Percentiles rank a stretch among this genome's conserved stretches.
Conservation (phyloP, 2,888 invertebrate species). For the Leptopilina drosophilae region DNA sequence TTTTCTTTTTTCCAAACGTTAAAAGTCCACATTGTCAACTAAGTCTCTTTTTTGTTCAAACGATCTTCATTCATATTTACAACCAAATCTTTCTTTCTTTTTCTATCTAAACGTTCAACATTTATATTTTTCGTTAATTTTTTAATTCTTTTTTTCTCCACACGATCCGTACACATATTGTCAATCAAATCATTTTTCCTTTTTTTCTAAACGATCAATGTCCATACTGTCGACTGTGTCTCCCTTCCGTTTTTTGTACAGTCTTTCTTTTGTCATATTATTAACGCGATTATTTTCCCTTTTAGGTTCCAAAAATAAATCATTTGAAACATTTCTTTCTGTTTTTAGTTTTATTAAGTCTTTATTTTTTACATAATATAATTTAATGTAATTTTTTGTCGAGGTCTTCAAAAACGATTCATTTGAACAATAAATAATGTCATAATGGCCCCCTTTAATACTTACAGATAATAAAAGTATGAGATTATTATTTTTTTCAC, state of each 20-base stretch:
- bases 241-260: neutral
- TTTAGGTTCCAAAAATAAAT: neutral
- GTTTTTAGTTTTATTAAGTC: neutral
- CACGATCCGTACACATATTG: too few species aligned
- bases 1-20: neutral
- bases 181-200: too few species aligned
- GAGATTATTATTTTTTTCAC: neutral
- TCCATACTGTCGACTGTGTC: neutral
- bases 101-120: neutral
- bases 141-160: too few species aligned
- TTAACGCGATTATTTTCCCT: neutral
- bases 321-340: neutral
- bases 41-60: neutral
- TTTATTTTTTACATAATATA: neutral
- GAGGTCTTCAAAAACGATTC: neutral
- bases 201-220: neutral
- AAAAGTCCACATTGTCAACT: neutral
- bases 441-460: neutral
- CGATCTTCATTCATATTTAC: neutral
- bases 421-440: neutral
- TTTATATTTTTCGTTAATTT: too few species aligned
- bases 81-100: neutral
- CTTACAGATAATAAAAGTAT: neutral
- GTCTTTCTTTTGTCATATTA: neutral
- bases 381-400: neutral